Percentiles rank a stretch among this genome's conserved stretches.
phyloP scores from a whole-genome alignment of 1,140 invertebrate genomes.

The Trichomalopsis sarcophagae region DNA sequence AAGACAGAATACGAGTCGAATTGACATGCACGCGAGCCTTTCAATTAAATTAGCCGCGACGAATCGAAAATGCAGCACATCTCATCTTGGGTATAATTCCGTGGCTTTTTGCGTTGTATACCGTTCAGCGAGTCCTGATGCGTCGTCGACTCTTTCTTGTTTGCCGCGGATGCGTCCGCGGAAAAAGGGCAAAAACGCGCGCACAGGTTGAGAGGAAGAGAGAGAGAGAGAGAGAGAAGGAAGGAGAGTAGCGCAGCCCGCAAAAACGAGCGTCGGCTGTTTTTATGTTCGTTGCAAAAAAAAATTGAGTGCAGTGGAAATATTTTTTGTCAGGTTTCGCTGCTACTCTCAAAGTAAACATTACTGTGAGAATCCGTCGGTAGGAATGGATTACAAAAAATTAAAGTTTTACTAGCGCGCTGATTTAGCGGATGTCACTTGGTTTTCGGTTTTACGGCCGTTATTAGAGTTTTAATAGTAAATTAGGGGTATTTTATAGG shows the following conservation, averaged over 20 bases:
- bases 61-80: slow-evolving; percentile 38
- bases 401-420: not conserved
- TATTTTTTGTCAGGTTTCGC: not conserved
- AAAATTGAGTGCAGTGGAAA: slow-evolving; percentile 4
- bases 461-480: not conserved
- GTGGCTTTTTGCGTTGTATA: not conserved
- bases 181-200: slow-evolving; percentile 17
- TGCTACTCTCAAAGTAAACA: not conserved
- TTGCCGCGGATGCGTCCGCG: not conserved
- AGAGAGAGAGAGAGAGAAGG: too few relatives aligned
- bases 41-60: slow-evolving; percentile 43
- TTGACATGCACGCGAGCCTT: slow-evolving; percentile 38
- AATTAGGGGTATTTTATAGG: not conserved
- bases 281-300: not conserved
- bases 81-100: slow-evolving; percentile 39
- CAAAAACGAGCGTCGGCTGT: not conserved
- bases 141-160: slow-evolving; percentile 11
- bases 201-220: not conserved
- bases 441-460: not conserved
- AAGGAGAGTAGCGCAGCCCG: not conserved
- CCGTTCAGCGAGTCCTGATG: not conserved
- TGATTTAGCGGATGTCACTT: not conserved
- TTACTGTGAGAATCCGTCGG: not conserved
- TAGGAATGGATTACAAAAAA: not conserved
- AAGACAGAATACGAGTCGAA: not conserved